Base-by-base conservation (phyloP, 1,140 invertebrate genomes). In the Capitella teleta region DNA sequence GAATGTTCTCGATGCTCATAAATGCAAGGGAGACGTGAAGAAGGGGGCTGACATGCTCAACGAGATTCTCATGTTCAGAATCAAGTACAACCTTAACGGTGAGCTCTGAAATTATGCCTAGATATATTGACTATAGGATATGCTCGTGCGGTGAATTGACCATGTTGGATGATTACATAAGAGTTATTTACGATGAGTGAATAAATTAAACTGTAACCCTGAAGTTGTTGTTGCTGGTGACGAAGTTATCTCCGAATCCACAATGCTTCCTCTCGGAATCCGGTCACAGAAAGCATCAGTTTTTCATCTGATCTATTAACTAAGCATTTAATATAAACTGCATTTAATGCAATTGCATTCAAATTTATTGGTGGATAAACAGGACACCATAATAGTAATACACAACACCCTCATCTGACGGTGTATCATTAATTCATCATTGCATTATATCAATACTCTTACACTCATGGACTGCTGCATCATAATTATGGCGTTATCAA, bases 1-100 rank as follows among this genome's bases (percentile, higher is more conserved):
- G n/a, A 16, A 23, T 34, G 28, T 18, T 3, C 28, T 47, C 10
- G 12, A 19, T 12, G 45, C 45, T 4, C 36, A 8, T 30, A 47
- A 47, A 19, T 18, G 28, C 10, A 18, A 23, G 24, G 45, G 45
- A 16, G 45, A 47, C 45, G 45, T 47, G 5, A 47, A 47, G 14
- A 47, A 47, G 28, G 19, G 14, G 5, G 45, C 28, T 24, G 45
- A 47, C 18, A 14, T 47, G 14, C 8, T 47, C 10, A 47, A 47
- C 23, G 45, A 47, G 5, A 23, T 47, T 19, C 19, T 47, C 5
- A 5, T 47, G 5, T 47, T 32, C 45, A 36, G 45, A 19, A 19
- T 10, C 28, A 47, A 47, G 36, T 47, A 30, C n/a, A 34, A 34
- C n/a, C n/a, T 47, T n/a, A 36, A 32, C n/a, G 45, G 45, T 47